Percentiles rank a stretch among this genome's conserved stretches.
Conservation (phyloP, 2,797 vertebrate species). For the Spondyliosoma cantharus region DNA sequence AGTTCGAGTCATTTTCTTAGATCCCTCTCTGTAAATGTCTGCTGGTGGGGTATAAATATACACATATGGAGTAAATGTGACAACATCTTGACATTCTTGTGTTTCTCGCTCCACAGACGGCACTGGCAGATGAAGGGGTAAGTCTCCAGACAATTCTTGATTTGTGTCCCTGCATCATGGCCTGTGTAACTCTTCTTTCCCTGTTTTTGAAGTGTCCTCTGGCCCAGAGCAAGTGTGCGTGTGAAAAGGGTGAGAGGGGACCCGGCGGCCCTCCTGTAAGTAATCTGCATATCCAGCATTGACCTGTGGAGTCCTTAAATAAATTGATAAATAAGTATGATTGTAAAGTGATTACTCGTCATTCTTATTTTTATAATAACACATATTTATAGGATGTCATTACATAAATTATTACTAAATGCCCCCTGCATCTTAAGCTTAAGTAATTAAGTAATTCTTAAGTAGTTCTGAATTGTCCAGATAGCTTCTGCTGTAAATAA, state of each 20-base stretch:
- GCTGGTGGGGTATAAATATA: not conserved
- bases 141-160: constrained; percentile 57
- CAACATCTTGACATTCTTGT: constrained; percentile 46
- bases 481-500: no score
- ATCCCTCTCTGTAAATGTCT: constrained; percentile 2
- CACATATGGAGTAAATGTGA: constrained; percentile 28
- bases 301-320: not conserved
- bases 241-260: constrained; percentile 91
- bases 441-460: no score
- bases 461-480: not conserved
- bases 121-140: constrained; percentile 87
- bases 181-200: constrained; percentile 38
- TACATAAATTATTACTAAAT: no score
- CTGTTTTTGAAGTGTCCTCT: constrained; percentile 86
- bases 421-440: not conserved
- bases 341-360: not conserved
- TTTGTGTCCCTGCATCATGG: not conserved
- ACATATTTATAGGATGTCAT: not conserved
- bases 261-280: constrained; percentile 88
- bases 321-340: not conserved
- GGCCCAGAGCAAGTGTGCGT: constrained; percentile 81
- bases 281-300: constrained; percentile 47
- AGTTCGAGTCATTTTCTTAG: not conserved
- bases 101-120: constrained; percentile 80
- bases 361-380: not conserved